phyloP scores from a whole-genome alignment of 1,140 invertebrate species.

The Holotrichia oblita region DNA sequence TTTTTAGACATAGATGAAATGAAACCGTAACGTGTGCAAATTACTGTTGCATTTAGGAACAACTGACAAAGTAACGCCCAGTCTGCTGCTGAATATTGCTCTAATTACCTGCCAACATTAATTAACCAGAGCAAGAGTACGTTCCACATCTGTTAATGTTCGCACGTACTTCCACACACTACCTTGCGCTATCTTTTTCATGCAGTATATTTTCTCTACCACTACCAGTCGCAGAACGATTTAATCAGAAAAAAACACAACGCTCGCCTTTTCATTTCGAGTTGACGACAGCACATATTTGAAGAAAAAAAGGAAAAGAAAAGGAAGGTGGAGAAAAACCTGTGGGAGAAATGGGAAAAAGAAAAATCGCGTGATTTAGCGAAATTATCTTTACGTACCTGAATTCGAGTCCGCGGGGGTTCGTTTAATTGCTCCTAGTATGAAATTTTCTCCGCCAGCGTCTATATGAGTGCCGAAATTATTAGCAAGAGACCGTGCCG shows the following conservation, averaged over 20 bases:
- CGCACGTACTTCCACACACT: not conserved
- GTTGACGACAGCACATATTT: not conserved
- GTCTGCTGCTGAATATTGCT: not conserved
- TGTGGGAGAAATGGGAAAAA: not conserved
- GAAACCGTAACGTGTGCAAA: not conserved
- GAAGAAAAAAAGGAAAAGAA: not conserved
- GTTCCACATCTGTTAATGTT: not conserved
- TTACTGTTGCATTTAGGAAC: not conserved
- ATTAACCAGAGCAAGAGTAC: not conserved
- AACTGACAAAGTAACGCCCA: not conserved
- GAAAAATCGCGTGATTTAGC: not conserved
- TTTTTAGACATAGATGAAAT: not conserved
- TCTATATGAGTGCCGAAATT: not conserved
- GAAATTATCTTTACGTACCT: not conserved
- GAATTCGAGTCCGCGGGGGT: not conserved
- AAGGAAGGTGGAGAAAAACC: not conserved
- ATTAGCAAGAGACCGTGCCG: not conserved
- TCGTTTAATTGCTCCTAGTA: not conserved
- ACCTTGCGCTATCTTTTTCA: not conserved
- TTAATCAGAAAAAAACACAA: not conserved
- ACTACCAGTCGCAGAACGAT: not conserved
- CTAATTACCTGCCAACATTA: not conserved
- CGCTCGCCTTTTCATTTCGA: not conserved
- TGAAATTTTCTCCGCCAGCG: not conserved
- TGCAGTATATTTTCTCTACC: not conserved